Percentiles rank a stretch among this genome's conserved stretches.
These are phyloP conservation scores for Mormyrus iriodes DNA, from an alignment of 2,113 vertebrate genomes.

Conservation along the genomic window DNA sequence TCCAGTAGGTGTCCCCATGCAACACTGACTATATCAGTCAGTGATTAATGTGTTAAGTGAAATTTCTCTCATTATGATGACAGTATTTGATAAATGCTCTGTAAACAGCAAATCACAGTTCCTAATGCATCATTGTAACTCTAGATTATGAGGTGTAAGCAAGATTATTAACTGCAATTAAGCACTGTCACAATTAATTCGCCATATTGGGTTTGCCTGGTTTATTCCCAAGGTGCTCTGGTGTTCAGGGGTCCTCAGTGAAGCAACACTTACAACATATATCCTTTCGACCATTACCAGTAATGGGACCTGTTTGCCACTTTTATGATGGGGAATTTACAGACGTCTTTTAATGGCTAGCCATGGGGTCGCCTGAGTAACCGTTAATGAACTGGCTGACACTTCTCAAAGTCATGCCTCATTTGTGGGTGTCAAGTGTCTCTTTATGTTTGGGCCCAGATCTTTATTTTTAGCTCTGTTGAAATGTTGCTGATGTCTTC, in stretches of 20 bases:
- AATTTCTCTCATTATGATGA: slow-evolving; percentile 67
- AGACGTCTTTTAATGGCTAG: slow-evolving; percentile 51
- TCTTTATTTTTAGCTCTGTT: slow-evolving; percentile 53
- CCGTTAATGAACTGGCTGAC: slow-evolving; percentile 45
- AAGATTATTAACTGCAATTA: slow-evolving; percentile 71
- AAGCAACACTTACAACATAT: slow-evolving; percentile 5
- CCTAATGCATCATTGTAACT: slow-evolving; percentile 74
- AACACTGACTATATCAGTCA: slow-evolving; percentile 49
- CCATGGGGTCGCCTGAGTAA: slow-evolving; percentile 37
- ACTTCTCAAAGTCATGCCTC: slow-evolving; percentile 46
- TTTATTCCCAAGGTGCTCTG: slow-evolving; percentile 34
- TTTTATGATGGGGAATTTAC: slow-evolving; percentile 35
- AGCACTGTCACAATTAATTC: slow-evolving; percentile 60
- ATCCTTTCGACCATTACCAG: slow-evolving; percentile 25
- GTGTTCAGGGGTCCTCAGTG: slow-evolving; percentile 19
- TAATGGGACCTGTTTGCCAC: neutral
- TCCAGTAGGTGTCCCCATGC: slow-evolving; percentile 39
- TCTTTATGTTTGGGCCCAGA: slow-evolving; percentile 45
- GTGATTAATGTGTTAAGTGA: slow-evolving; percentile 69
- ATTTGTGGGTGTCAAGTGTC: slow-evolving; percentile 44
- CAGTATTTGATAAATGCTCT: slow-evolving; percentile 67
- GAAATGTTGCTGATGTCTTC: slow-evolving; percentile 46
- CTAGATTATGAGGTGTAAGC: slow-evolving; percentile 66
- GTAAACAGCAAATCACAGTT: slow-evolving; percentile 68
- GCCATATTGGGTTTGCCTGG: slow-evolving; percentile 40